Evolutionary conservation across 2,888 invertebrate genomes (phyloP).

Genomic region (Laspeyria flexula): DNA sequence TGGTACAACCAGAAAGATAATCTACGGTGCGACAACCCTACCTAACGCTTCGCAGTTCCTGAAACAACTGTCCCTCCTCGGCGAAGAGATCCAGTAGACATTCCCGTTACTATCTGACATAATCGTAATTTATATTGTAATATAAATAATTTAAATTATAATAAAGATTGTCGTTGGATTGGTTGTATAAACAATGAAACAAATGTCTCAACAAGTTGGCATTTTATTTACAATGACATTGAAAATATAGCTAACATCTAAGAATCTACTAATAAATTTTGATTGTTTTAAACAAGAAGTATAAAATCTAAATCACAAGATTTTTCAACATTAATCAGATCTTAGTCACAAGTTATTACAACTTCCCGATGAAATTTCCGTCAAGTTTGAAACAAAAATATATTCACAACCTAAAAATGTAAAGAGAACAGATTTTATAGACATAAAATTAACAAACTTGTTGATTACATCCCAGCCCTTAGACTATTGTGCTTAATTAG

Average conservation of each 20-base stretch:
- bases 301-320: conserved; percentile 87
- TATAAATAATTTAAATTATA: conserved; percentile 49
- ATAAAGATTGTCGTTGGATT: conserved; percentile 45
- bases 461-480: conserved; percentile 74
- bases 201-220: conserved; percentile 84
- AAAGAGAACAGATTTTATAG: conserved; percentile 33
- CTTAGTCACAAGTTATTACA: conserved; percentile 65
- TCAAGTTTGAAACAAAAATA: conserved; percentile 45
- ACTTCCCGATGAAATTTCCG: conserved; percentile 50
- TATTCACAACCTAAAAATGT: conserved; percentile 60
- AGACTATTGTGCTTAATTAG: conserved; percentile 80
- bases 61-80: conserved; percentile 93
- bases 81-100: conserved; percentile 89
- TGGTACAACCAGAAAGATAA: conserved; percentile 91
- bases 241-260: conserved; percentile 86
- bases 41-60: conserved; percentile 97
- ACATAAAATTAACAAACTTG: conserved; percentile 59
- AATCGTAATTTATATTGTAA: conserved; percentile 45
- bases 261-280: conserved; percentile 83
- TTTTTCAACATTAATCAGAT: conserved; percentile 76
- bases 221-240: conserved; percentile 87
- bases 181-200: conserved; percentile 64
- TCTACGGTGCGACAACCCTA: conserved; percentile 98
- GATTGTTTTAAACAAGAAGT: conserved; percentile 86
- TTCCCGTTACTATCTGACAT: conserved; percentile 49